Conservation (phyloP, 2,797 vertebrate genomes). For the Enteromius afrohamiltoni region DNA sequence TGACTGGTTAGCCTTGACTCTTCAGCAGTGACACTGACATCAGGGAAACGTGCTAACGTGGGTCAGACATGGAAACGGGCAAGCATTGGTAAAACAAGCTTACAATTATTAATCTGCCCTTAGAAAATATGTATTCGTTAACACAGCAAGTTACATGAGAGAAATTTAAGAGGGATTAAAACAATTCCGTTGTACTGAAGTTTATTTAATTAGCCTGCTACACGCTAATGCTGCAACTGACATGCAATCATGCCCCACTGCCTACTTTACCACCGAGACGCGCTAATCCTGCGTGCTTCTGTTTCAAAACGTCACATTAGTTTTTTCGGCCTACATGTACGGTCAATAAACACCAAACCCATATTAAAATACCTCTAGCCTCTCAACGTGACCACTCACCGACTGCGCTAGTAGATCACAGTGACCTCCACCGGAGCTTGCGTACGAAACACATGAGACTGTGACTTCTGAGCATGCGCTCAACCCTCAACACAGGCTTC, state of each 20-base stretch:
- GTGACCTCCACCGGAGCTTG: conserved; percentile 80
- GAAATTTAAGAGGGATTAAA: not conserved
- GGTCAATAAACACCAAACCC: not conserved
- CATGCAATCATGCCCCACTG: not conserved
- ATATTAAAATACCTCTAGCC: too few relatives aligned
- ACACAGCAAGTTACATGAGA: not conserved
- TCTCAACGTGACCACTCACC: conserved; percentile 66
- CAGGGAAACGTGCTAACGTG: not conserved
- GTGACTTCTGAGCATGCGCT: conserved; percentile 67
- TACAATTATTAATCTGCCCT: not conserved
- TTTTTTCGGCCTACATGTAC: not conserved
- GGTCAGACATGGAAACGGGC: not conserved
- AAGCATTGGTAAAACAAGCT: not conserved
- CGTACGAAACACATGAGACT: conserved; percentile 68
- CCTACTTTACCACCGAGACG: not conserved
- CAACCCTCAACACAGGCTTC: conserved; percentile 16
- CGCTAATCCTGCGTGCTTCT: not conserved
- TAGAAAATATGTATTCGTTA: not conserved
- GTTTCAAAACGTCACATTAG: not conserved
- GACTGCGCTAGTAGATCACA: conserved; percentile 48
- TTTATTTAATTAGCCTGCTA: conserved; percentile 16
- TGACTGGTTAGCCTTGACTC: not conserved
- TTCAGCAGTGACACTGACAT: not conserved
- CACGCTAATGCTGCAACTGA: conserved; percentile 29
- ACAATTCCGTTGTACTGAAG: not conserved